Evolutionary conservation across 2,797 vertebrate genomes (phyloP).

Genomic region (Lepidocolaptes lacrymiger): DNA sequence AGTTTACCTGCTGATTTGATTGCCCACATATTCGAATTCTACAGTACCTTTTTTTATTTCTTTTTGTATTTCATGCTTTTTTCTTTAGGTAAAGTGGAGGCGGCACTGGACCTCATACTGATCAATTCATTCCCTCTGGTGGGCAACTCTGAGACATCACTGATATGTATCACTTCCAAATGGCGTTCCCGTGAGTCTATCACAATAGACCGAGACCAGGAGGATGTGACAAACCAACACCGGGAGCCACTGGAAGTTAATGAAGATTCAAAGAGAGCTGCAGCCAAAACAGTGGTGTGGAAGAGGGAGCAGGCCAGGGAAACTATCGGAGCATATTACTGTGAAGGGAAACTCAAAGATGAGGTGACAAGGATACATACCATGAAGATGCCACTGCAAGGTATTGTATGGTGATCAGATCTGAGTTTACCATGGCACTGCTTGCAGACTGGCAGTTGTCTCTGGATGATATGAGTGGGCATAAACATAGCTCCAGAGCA

Average conservation of each 20-base stretch:
- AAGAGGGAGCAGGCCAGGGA: slow-evolving; percentile 81
- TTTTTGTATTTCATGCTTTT: not conserved
- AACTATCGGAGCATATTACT: slow-evolving; percentile 86
- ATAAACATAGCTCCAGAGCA: not conserved
- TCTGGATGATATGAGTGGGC: not conserved
- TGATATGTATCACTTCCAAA: slow-evolving; percentile 84
- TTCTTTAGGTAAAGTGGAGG: slow-evolving; percentile 73
- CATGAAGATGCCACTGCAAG: slow-evolving; percentile 87
- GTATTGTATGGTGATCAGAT: slow-evolving; percentile 61
- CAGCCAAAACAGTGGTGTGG: slow-evolving; percentile 84
- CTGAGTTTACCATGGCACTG: not conserved
- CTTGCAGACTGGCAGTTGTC: not conserved
- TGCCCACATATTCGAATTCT: rapidly evolving
- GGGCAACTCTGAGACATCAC: slow-evolving; percentile 80
- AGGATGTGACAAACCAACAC: slow-evolving; percentile 77
- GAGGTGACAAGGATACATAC: slow-evolving; percentile 81
- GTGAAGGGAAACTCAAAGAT: slow-evolving; percentile 80
- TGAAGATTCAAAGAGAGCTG: slow-evolving; percentile 75
- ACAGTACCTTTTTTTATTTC: not conserved
- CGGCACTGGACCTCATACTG: slow-evolving; percentile 83
- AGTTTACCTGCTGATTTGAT: not conserved
- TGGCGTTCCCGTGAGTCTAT: slow-evolving; percentile 78
- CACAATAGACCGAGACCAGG: slow-evolving; percentile 79
- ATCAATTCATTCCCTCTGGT: slow-evolving; percentile 87
- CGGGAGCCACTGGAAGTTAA: slow-evolving; percentile 76